Evolutionary conservation across 1,140 invertebrate genomes (phyloP).

Genomic region (Drosophila nigrodunni): DNA sequence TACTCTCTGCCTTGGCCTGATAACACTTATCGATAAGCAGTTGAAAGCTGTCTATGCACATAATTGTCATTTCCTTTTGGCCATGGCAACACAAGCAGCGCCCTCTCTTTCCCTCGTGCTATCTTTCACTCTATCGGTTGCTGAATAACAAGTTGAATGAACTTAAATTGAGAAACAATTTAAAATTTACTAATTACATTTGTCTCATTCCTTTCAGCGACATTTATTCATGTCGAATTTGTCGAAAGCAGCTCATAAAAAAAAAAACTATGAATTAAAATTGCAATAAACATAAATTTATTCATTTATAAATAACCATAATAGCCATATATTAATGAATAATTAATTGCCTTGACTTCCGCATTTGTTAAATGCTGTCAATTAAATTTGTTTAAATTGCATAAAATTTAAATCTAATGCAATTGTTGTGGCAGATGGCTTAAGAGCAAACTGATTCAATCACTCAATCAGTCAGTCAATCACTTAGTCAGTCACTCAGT

Average conservation of each 20-base stretch:
- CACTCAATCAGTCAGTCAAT: slow-evolving; percentile 22
- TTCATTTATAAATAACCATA: slow-evolving; percentile 1
- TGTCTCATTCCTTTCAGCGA: slow-evolving; percentile 11
- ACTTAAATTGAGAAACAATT: slow-evolving; percentile 24
- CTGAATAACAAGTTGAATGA: slow-evolving; percentile 51
- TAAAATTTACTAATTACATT: slow-evolving; percentile 19
- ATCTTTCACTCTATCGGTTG: not conserved
- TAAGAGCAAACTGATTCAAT: slow-evolving; percentile 21
- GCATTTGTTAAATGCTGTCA: slow-evolving; percentile 23
- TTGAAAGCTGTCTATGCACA: not conserved
- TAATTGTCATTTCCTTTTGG: slow-evolving; percentile 23
- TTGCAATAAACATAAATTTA: slow-evolving; percentile 2
- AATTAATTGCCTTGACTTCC: slow-evolving; percentile 23
- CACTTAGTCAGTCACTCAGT: slow-evolving; percentile 27
- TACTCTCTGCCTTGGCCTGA: slow-evolving; percentile 30
- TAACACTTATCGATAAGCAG: slow-evolving; percentile 39
- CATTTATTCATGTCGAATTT: slow-evolving; percentile 40
- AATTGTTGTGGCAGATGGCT: slow-evolving; percentile 3
- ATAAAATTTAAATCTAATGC: slow-evolving; percentile 13
- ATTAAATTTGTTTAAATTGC: slow-evolving; percentile 24
- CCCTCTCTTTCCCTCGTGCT: not conserved
- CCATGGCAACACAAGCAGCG: not conserved
- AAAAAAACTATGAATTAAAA: slow-evolving; percentile 23
- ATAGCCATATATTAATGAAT: slow-evolving; percentile 4
- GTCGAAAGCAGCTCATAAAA: not conserved